Evolutionary conservation across 2,888 invertebrate species (phyloP).

Genomic region (Phaedon cochleariae): DNA sequence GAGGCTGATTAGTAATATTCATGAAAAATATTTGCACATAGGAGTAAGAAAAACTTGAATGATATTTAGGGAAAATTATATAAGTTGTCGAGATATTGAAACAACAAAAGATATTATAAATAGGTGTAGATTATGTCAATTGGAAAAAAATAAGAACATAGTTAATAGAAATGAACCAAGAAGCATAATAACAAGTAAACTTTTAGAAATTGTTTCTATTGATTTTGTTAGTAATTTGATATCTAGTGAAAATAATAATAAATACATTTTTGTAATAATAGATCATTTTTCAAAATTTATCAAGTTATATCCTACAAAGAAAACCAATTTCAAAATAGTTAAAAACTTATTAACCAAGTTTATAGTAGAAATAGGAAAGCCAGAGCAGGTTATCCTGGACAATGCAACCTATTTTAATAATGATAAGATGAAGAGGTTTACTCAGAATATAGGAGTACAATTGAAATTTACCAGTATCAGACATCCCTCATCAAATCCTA

Average conservation of each 20-base stretch:
- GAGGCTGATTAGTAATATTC: slow-evolving; percentile 9
- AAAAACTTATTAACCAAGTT: slow-evolving; percentile 1
- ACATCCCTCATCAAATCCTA: background rate
- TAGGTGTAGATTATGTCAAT: slow-evolving; percentile 5
- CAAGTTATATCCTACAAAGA: slow-evolving; percentile 13
- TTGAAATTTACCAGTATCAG: background rate
- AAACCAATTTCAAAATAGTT: slow-evolving; percentile 18
- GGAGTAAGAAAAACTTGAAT: too few species aligned
- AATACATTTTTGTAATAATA: slow-evolving; percentile 21
- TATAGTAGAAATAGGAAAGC: too few species aligned
- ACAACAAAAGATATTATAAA: slow-evolving; percentile 2
- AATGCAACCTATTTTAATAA: too few species aligned
- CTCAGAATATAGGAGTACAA: too few species aligned
- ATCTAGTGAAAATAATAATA: slow-evolving; percentile 1
- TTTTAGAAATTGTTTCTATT: slow-evolving; percentile 15
- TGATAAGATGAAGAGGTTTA: too few species aligned
- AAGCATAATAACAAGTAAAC: slow-evolving; percentile 6
- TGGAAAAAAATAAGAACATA: slow-evolving; percentile 16
- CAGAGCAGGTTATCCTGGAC: too few species aligned
- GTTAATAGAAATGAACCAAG: slow-evolving; percentile 9
- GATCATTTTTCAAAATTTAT: too few species aligned
- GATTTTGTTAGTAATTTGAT: too few species aligned
- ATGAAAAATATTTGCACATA: slow-evolving; percentile 3
- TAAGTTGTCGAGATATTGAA: slow-evolving; percentile 1
- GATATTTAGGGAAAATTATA: slow-evolving; percentile 21